phyloP scores from a whole-genome alignment of 2,797 vertebrate genomes.

The Enoplosus armatus region DNA sequence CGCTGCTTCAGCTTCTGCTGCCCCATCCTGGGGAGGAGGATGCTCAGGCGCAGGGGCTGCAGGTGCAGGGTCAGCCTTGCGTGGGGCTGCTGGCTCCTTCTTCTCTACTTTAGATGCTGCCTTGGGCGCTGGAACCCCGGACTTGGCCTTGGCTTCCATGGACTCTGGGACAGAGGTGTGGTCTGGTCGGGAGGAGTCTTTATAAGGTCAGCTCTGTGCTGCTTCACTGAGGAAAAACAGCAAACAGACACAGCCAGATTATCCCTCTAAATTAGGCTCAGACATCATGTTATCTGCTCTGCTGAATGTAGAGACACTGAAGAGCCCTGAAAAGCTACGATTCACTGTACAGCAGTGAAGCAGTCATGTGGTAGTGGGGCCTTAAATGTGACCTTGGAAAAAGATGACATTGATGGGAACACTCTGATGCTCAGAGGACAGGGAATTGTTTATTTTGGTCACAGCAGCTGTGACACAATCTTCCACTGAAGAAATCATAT shows the following conservation, averaged over 20 bases:
- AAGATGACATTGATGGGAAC: slow-evolving; percentile 73
- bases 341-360: slow-evolving; percentile 46
- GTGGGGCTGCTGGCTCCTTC: slow-evolving; percentile 77
- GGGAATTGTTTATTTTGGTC: slow-evolving; percentile 62
- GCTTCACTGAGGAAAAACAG: slow-evolving; percentile 76
- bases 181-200: slow-evolving; percentile 67
- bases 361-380: slow-evolving; percentile 56
- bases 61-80: slow-evolving; percentile 79
- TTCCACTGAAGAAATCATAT: slow-evolving; percentile 36
- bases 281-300: slow-evolving; percentile 58
- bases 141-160: slow-evolving; percentile 87
- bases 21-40: slow-evolving; percentile 78
- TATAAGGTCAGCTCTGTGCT: slow-evolving; percentile 73
- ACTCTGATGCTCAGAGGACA: slow-evolving; percentile 43
- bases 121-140: slow-evolving; percentile 76
- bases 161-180: slow-evolving; percentile 76
- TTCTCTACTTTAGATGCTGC: slow-evolving; percentile 79
- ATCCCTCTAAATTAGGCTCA: slow-evolving; percentile 60
- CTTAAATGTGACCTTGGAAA: slow-evolving; percentile 85
- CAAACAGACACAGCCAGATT: slow-evolving; percentile 70
- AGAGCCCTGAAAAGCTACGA: slow-evolving; percentile 29
- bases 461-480: slow-evolving; percentile 60
- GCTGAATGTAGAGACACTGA: slow-evolving; percentile 38
- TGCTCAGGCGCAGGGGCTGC: slow-evolving; percentile 76
- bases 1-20: slow-evolving; percentile 72